Conservation (phyloP, 2,797 vertebrate genomes). For the Epinephelus awoara region DNA sequence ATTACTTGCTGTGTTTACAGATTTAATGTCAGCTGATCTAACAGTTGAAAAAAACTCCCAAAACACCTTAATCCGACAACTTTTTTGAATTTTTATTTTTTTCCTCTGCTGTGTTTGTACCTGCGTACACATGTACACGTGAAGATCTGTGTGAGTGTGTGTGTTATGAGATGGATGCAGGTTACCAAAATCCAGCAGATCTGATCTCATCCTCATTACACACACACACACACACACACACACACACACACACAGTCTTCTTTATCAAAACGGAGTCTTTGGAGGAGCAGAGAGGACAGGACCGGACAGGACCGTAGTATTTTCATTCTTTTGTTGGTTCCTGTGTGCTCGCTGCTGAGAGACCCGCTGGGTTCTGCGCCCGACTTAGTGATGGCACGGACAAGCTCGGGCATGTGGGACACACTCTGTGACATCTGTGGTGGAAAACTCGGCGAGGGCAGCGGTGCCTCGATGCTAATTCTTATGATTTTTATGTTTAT, state of each 20-base stretch:
- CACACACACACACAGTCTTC: constrained; percentile 9
- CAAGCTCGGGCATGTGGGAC: constrained; percentile 62
- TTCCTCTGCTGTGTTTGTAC: no score
- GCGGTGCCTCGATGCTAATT: background rate
- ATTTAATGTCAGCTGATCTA: background rate
- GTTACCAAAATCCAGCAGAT: constrained; percentile 20
- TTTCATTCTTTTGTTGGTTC: constrained; percentile 63
- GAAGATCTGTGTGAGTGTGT: background rate
- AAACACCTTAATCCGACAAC: background rate
- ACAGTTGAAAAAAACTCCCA: no score
- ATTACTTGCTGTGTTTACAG: background rate
- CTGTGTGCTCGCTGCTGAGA: background rate
- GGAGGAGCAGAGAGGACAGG: constrained; percentile 46
- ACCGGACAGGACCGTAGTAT: constrained; percentile 67
- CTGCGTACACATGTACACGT: background rate
- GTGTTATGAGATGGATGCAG: constrained; percentile 2
- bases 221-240: constrained; percentile 11
- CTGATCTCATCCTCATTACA: constrained; percentile 25
- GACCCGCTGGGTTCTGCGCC: constrained; percentile 45
- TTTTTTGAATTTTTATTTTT: no score
- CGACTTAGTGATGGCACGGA: constrained; percentile 38
- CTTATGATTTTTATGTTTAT: background rate
- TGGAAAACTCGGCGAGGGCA: background rate
- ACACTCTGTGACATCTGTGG: constrained; percentile 30
- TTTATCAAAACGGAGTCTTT: constrained; percentile 31